These are phyloP conservation scores for Gymnoscelis rufifasciata DNA, from an alignment of 2,888 invertebrate species.

Conservation along the genomic window DNA sequence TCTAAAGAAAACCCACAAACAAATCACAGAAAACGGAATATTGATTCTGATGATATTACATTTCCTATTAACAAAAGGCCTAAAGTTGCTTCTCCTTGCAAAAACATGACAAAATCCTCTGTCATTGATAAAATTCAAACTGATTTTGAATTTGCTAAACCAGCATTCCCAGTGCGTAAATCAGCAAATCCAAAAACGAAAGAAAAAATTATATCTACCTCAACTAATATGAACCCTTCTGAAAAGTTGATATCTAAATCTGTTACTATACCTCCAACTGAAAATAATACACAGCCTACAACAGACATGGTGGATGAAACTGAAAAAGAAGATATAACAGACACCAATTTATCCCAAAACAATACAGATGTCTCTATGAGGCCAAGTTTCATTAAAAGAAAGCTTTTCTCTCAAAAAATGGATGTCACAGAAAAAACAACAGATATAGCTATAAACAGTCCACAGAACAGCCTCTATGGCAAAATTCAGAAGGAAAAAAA, in stretches of 20 bases:
- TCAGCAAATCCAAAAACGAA: conserved; percentile 30
- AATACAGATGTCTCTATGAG: conserved; percentile 52
- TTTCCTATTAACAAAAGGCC: conserved; percentile 38
- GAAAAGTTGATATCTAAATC: conserved; percentile 45
- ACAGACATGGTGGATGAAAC: too few relatives aligned
- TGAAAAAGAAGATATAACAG: conserved; percentile 19
- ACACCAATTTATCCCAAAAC: conserved; percentile 16
- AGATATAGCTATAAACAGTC: conserved; percentile 47
- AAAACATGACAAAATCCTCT: conserved; percentile 21
- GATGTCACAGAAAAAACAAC: conserved; percentile 50
- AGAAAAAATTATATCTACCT: conserved; percentile 43
- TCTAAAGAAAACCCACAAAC: conserved; percentile 27
- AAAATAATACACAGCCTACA: conserved; percentile 22
- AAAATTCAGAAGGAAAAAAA: conserved; percentile 51
- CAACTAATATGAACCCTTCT: conserved; percentile 31
- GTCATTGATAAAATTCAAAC: conserved; percentile 24
- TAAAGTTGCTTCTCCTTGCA: conserved; percentile 35
- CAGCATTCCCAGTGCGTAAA: conserved; percentile 46
- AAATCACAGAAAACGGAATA: conserved; percentile 33
- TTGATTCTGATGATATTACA: conserved; percentile 32
- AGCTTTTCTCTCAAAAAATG: conserved; percentile 63
- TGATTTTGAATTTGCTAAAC: conserved; percentile 54
- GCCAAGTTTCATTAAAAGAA: conserved; percentile 68
- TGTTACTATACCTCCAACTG: conserved; percentile 8
- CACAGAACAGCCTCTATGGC: conserved; percentile 45